Base-by-base conservation (phyloP, 1,140 invertebrate genomes). In the Zaprionus ghesquierei region DNA sequence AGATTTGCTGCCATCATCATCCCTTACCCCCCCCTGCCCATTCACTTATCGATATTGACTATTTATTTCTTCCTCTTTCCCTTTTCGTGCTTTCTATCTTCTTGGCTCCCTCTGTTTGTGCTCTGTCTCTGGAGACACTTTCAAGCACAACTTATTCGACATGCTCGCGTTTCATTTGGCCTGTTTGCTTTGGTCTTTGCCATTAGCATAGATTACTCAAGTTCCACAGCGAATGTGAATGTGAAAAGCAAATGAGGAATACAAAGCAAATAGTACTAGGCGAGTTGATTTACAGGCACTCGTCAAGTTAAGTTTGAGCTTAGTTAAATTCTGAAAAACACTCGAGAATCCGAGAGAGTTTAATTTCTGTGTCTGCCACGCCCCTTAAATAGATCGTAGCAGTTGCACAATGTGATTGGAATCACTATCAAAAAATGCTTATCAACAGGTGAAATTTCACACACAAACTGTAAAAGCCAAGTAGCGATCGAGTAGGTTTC, bases 191-290 rank as follows among this genome's bases (percentile, higher is more conserved):
- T 62, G 8, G 22, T 22, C 22, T 20, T 46, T 46, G 56, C 20
- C 31, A 61, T 62, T 62, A 62, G 60, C 60, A 62, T 62, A 62
- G n/a, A 62, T 62, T 38, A 62, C 46, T 62, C 49, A 62, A 62
- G 13, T 62, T 51, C 9, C 10, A 25, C 46, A n/a, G 6, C 6
- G 33, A 51, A 61, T 35, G 22, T 23, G 49, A 23, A n/a, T 25
- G 13, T n/a, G 13, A 15, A 46, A 46, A 22, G 18, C 41, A 9
- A 46, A 5, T 46, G 41, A 12, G 15, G 41, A 46, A 22, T 46
- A 22, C 41, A 10, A 22, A 46, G 18, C 41, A 46, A 46, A 46
- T 20, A 46, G 18, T 22, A 1, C 18, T 22, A n/a, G n/a, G n/a
- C 41, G 18, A 22, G 18, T 46, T 18, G 41, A 46, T 22, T 20